phyloP scores from a whole-genome alignment of 2,113 vertebrate species.

The Choloepus hoffmanni region DNA sequence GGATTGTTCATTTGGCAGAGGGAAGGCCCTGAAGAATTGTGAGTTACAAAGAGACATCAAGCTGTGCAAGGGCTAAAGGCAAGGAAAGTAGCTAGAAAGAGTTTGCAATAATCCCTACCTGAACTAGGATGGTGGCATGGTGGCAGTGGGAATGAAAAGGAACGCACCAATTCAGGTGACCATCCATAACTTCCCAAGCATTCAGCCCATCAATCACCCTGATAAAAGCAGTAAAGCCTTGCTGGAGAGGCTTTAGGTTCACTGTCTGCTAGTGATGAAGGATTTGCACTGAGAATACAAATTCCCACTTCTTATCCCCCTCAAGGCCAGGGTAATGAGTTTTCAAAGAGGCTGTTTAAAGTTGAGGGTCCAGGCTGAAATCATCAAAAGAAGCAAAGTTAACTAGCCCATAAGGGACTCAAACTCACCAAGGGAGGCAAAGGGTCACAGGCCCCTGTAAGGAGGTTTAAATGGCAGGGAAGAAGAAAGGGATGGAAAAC shows the following conservation, averaged over 20 bases:
- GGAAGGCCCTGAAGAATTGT: neutral
- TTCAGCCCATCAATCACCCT: conserved; percentile 46
- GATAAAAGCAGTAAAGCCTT: conserved; percentile 16
- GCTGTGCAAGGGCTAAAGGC: neutral
- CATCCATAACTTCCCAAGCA: neutral
- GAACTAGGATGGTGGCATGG: neutral
- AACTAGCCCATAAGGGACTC: conserved; percentile 50
- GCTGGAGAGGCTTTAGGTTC: neutral
- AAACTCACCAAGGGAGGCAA: neutral
- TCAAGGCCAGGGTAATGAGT: conserved; percentile 41
- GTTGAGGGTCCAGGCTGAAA: conserved; percentile 48
- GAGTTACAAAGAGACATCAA: conserved; percentile 18
- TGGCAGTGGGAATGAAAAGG: neutral
- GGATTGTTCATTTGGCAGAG: neutral
- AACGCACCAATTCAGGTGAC: neutral
- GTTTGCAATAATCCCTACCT: neutral
- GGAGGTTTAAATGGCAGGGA: neutral
- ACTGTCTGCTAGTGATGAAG: conserved; percentile 23
- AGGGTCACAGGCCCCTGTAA: neutral
- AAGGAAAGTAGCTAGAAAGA: neutral
- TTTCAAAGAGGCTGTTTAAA: conserved; percentile 57
- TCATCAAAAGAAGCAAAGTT: conserved; percentile 42
- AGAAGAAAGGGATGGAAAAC: neutral
- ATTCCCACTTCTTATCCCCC: conserved; percentile 55
- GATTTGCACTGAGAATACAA: conserved; percentile 65